Conservation (phyloP, 30 jellyfish, hydroid and myxozoan species). For the Clytia hemisphaerica region DNA sequence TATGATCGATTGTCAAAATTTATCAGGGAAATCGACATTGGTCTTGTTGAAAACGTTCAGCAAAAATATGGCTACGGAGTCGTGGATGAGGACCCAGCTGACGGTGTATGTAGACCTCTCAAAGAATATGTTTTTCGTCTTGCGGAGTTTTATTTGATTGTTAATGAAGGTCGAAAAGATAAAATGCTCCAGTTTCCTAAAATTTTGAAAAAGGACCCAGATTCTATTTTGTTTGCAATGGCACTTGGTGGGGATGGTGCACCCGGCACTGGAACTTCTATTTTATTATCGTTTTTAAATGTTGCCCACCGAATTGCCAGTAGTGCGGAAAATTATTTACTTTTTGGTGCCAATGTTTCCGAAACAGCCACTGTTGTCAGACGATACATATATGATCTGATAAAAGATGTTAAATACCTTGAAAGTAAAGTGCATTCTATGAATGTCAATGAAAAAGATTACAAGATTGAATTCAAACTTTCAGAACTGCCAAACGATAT, state of each 20-base stretch:
- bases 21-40: not conserved
- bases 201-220: not conserved
- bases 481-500: not conserved
- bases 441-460: not conserved
- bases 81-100: not conserved
- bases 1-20: not conserved
- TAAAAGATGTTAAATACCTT: not conserved
- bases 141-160: conserved; percentile 1
- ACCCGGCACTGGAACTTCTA: not conserved
- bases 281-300: not conserved
- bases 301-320: conserved; percentile 3
- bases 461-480: not conserved
- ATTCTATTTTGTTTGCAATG: not conserved
- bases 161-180: not conserved
- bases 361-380: conserved; percentile 1
- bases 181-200: not conserved
- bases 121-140: not conserved
- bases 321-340: not conserved
- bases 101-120: not conserved
- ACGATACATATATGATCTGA: not conserved
- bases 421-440: not conserved
- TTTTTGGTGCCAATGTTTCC: not conserved
- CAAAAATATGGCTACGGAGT: not conserved
- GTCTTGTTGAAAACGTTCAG: not conserved
- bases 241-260: conserved; percentile 11